phyloP scores from a whole-genome alignment of 2,113 vertebrate genomes.

The Ailurus styani region DNA sequence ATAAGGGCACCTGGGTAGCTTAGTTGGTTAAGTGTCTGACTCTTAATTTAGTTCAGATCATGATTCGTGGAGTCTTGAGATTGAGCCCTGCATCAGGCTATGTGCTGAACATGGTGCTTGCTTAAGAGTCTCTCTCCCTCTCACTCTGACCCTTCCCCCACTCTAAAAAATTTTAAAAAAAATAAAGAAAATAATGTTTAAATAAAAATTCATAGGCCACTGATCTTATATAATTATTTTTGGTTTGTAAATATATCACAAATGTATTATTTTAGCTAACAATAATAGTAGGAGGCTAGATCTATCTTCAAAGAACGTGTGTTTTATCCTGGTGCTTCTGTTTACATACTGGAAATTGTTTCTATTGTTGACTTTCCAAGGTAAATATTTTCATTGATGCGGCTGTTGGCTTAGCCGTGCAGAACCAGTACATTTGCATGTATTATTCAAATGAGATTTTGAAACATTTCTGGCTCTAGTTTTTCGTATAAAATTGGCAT shows the following conservation, averaged over 20 bases:
- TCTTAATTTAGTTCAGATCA: background rate
- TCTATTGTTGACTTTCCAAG: background rate
- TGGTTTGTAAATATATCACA: background rate
- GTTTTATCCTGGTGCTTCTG: background rate
- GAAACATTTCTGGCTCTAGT: background rate
- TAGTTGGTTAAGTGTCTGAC: background rate
- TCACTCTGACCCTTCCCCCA: background rate
- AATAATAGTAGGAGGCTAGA: background rate
- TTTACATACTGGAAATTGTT: background rate
- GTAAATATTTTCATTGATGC: background rate
- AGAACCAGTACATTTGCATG: background rate
- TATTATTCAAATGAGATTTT: background rate
- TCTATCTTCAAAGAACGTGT: background rate
- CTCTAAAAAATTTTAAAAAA: background rate
- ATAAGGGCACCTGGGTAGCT: background rate
- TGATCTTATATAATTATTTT: background rate
- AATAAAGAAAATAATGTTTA: background rate
- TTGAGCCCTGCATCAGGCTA: background rate
- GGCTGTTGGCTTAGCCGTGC: background rate
- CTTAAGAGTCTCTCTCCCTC: background rate
- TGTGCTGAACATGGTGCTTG: background rate
- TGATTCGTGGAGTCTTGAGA: background rate
- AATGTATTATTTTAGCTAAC: background rate
- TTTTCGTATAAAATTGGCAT: conserved; percentile 25
- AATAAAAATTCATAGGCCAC: background rate